Conservation (phyloP, 2,888 invertebrate species). For the Sepiola atlantica region DNA sequence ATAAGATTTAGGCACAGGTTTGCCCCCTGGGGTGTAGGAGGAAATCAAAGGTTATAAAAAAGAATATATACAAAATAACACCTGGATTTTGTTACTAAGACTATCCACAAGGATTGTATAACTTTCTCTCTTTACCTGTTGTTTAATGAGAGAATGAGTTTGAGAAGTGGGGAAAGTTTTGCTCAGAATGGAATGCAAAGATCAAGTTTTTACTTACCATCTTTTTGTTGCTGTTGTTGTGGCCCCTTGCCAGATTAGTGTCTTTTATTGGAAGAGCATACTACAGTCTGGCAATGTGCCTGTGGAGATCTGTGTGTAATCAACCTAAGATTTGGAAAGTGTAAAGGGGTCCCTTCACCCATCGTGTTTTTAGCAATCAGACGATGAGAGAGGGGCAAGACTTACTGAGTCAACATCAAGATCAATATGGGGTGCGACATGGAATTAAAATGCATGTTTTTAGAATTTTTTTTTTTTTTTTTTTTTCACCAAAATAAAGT, state of each 20-base stretch:
- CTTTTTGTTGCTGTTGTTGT: not conserved
- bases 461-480: not conserved
- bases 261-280: not conserved
- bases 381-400: too few relatives aligned
- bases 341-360: not conserved
- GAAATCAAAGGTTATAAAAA: not conserved
- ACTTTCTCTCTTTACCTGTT: not conserved
- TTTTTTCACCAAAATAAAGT: too few relatives aligned
- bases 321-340: not conserved
- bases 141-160: not conserved
- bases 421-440: too few relatives aligned
- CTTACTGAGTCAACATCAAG: too few relatives aligned
- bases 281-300: not conserved
- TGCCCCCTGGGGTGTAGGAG: not conserved
- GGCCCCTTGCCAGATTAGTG: not conserved
- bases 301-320: not conserved
- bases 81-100: not conserved
- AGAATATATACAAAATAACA: not conserved
- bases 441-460: not conserved
- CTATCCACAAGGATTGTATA: not conserved
- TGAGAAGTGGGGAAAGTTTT: not conserved
- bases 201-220: not conserved
- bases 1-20: not conserved
- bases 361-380: not conserved
- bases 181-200: not conserved